A percentile compares a stretch with the other conserved stretches of the same genome.
phyloP scores from a whole-genome alignment of 92 coral and sea anemone genomes.

The Porites lobata region DNA sequence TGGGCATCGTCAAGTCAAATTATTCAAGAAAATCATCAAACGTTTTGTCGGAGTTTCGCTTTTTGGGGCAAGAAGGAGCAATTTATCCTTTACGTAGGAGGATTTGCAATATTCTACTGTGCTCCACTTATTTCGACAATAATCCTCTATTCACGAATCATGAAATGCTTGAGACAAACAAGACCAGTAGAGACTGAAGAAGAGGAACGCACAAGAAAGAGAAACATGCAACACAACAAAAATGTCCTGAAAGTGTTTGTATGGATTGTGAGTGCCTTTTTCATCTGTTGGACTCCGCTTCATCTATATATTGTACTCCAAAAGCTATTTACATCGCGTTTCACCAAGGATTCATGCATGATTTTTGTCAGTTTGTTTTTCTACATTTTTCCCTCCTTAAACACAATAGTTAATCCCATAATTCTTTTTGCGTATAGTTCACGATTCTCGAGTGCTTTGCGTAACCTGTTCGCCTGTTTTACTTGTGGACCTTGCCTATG shows the following conservation, averaged over 20 bases:
- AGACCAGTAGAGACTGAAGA: not conserved
- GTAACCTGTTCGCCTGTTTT: not conserved
- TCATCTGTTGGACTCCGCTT: conserved; percentile 17
- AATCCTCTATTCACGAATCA: conserved; percentile 2
- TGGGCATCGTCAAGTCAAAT: not conserved
- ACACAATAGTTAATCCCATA: conserved; percentile 6
- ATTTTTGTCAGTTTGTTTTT: not conserved
- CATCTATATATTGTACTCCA: not conserved
- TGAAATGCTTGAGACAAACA: not conserved
- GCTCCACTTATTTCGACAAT: not conserved
- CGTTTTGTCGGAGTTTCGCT: conserved; percentile 10
- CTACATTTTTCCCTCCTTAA: not conserved
- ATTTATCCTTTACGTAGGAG: not conserved
- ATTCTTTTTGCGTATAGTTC: conserved; percentile 15
- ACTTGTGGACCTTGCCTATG: not conserved
- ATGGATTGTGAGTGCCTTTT: conserved; percentile 13
- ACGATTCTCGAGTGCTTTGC: not conserved
- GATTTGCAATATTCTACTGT: not conserved
- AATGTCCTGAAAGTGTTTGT: conserved; percentile 3
- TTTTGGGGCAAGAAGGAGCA: not conserved
- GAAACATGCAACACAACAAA: conserved; percentile 10
- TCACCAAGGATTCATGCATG: not conserved
- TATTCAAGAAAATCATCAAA: not conserved
- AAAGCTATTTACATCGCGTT: not conserved
- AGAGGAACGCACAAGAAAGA: not conserved